phyloP scores from a whole-genome alignment of 1,140 invertebrate species.

The Zaprionus taronus region DNA sequence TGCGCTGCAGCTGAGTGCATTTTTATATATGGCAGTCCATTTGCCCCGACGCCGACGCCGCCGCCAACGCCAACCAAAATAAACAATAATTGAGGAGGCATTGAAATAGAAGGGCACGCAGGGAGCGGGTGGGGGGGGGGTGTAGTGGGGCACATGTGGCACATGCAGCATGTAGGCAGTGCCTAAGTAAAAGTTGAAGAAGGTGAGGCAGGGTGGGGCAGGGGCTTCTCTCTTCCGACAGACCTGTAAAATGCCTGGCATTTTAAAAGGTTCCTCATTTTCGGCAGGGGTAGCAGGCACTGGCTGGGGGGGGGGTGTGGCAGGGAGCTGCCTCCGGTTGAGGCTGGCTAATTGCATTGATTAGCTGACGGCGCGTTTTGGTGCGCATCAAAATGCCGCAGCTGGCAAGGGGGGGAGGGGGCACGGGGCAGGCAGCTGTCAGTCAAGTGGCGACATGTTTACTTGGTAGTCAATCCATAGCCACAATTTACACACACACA shows the following conservation, averaged over 20 bases:
- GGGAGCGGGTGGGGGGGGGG: no score
- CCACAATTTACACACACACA: slow-evolving; percentile 25
- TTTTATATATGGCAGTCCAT: slow-evolving; percentile 82
- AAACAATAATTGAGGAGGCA: slow-evolving; percentile 76
- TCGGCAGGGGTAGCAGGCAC: not conserved
- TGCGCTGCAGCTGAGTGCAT: slow-evolving; percentile 80
- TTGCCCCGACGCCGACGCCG: slow-evolving; percentile 41
- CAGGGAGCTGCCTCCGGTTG: slow-evolving; percentile 19
- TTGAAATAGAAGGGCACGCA: no score
- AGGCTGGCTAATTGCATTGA: slow-evolving; percentile 79
- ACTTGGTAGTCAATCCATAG: slow-evolving; percentile 60
- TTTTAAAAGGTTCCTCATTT: slow-evolving; percentile 82
- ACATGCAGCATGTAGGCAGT: slow-evolving; percentile 17
- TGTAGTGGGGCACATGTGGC: slow-evolving; percentile 12
- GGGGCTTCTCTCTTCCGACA: not conserved
- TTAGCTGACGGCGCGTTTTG: slow-evolving; percentile 81
- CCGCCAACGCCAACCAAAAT: slow-evolving; percentile 72
- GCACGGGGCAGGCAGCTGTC: slow-evolving; percentile 68
- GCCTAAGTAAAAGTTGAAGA: slow-evolving; percentile 38
- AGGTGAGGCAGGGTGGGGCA: not conserved
- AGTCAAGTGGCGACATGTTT: slow-evolving; percentile 81
- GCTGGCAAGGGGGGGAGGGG: slow-evolving; percentile 6
- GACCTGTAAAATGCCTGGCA: slow-evolving; percentile 73
- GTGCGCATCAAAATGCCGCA: slow-evolving; percentile 73
- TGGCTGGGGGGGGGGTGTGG: not conserved